These are phyloP conservation scores for Oncorhynchus keta DNA, from an alignment of 2,113 vertebrate genomes.

Conservation along the genomic window DNA sequence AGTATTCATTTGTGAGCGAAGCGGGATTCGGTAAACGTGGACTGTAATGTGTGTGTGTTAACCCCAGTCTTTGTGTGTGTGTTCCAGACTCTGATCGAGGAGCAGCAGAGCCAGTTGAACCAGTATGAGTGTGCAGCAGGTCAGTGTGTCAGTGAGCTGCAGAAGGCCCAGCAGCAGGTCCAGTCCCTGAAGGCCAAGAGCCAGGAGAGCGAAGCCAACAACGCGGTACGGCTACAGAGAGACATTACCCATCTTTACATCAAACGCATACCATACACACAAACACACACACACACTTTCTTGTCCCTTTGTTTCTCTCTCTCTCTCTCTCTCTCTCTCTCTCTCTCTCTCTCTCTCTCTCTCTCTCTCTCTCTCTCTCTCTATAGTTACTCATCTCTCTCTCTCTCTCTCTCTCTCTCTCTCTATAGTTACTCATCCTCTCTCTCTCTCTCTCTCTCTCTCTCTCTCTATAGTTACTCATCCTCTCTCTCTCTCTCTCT, in stretches of 20 bases:
- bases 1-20: conserved; percentile 11
- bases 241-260: not conserved
- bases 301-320: not conserved
- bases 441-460: not conserved
- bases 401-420: not conserved
- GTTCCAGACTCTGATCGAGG: conserved; percentile 73
- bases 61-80: not conserved
- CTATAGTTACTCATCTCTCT: not conserved
- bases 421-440: not conserved
- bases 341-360: not conserved
- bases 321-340: not conserved
- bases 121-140: conserved; percentile 69
- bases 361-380: too few species aligned
- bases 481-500: not conserved
- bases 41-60: conserved; percentile 14
- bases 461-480: not conserved
- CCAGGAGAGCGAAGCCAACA: conserved; percentile 81
- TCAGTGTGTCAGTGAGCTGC: conserved; percentile 71
- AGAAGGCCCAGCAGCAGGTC: conserved; percentile 81
- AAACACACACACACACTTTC: not conserved
- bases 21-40: too few species aligned
- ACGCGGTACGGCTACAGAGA: conserved; percentile 75
- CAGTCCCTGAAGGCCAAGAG: conserved; percentile 81
- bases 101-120: conserved; percentile 75
- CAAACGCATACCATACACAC: not conserved